Evolutionary conservation across 1,140 invertebrate species (phyloP), one percentile per base, ranked within the genome.

Genomic region (Drosophila serrata): DNA sequence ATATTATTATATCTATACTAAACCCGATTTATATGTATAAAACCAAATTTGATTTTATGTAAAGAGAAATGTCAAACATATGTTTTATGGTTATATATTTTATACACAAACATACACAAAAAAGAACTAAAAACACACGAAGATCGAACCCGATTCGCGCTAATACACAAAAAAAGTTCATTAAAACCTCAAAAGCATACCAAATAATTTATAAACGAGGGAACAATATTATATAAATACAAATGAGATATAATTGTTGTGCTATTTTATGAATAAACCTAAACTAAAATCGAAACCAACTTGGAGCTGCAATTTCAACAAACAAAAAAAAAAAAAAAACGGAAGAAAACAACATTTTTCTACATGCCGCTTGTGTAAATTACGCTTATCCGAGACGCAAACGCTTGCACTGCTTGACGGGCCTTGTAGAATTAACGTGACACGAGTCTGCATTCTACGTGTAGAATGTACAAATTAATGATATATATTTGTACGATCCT

Each of bases 61-160:
- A 84, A 87, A 68, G 53, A 82, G 53, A 80, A 84, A 82, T 87
- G 84, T 87, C 62, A 87, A 88, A 84, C 61, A 73, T 88, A 88
- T 88, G 82, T 78, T 85, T 61, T 82, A 81, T 74, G 79, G 74
- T 77, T 82, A 85, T 85, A 80, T 72, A 78, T 73, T 69, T 87
- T 87, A 77, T 68, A 74, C 58, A 63, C 57, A 49, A 77, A 45
- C 31, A 65, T 27, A 73, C 45, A 72, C 31, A 73, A 31, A 70
- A 27, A 35, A 57, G 43, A 49, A 35, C 45, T 17, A 49, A 17
- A 31, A 35, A 22, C 31, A 48, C 60, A 55, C 27, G 19, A 58
- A 53, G n/a, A 57, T 35, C 53, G 39, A 22, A 67, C 5, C n/a
- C 15, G 60, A 55, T 74, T 59, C 70, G 70, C 74, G 75, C 64